Evolutionary conservation across 2,888 invertebrate species (phyloP).

Genomic region (Cheilosia urbana): DNA sequence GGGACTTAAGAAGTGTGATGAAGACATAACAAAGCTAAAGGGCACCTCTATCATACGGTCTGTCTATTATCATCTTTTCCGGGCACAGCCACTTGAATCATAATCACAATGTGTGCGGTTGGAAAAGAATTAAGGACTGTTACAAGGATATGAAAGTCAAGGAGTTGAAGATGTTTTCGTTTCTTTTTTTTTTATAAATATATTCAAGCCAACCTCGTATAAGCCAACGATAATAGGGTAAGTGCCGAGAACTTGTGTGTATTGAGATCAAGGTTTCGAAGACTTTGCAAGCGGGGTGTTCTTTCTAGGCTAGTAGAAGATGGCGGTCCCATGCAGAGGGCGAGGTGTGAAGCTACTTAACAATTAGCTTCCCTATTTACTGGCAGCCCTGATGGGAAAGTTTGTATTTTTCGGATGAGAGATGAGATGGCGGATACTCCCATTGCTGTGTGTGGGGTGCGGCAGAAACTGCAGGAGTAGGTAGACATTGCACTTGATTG

Average conservation of each 20-base stretch:
- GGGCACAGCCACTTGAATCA: slow-evolving; percentile 24
- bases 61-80: slow-evolving; percentile 59
- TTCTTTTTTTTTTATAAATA: slow-evolving; percentile 10
- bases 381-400: slow-evolving; percentile 37
- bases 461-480: slow-evolving; percentile 16
- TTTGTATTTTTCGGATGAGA: slow-evolving; percentile 18
- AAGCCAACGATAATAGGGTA: background rate
- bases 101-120: slow-evolving; percentile 56
- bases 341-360: slow-evolving; percentile 52
- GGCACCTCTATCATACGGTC: slow-evolving; percentile 35
- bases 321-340: slow-evolving; percentile 11
- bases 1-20: slow-evolving; percentile 60
- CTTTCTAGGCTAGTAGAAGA: slow-evolving; percentile 27
- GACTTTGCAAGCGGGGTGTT: slow-evolving; percentile 36
- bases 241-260: background rate
- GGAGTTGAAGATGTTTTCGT: slow-evolving; percentile 44
- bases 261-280: slow-evolving; percentile 60
- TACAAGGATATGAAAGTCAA: slow-evolving; percentile 73
- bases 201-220: slow-evolving; percentile 6
- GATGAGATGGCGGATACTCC: background rate
- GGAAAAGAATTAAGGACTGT: slow-evolving; percentile 68
- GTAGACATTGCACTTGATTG: slow-evolving; percentile 46
- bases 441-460: background rate
- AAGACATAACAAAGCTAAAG: slow-evolving; percentile 56
- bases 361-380: slow-evolving; percentile 64